These are phyloP conservation scores for Subacronicta megacephala DNA, from an alignment of 2,888 invertebrate genomes.

Conservation along the genomic window DNA sequence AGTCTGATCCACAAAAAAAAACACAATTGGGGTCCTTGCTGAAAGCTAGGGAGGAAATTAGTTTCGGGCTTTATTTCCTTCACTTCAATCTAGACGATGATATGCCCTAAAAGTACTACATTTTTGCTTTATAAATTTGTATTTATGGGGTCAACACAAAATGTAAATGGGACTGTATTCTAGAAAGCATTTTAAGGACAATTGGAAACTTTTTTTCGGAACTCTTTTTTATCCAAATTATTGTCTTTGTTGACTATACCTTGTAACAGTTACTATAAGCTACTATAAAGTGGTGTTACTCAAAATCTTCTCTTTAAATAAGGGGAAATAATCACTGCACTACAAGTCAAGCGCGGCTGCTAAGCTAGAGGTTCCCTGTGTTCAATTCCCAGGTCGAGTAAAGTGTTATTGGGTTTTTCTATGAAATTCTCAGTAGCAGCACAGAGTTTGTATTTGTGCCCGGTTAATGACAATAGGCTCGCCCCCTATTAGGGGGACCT, in stretches of 20 bases:
- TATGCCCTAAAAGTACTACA: not conserved
- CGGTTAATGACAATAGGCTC: too few species aligned
- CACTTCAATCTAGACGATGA: slow-evolving; percentile 9
- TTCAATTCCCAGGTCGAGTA: too few species aligned
- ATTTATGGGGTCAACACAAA: slow-evolving; percentile 1
- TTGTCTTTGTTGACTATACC: not conserved
- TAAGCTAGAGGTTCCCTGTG: too few species aligned
- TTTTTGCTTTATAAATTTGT: not conserved
- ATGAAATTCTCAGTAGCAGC: too few species aligned
- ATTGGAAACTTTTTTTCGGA: not conserved
- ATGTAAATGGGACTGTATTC: not conserved
- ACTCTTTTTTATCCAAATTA: not conserved
- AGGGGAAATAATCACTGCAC: too few species aligned
- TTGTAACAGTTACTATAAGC: too few species aligned
- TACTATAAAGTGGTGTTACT: too few species aligned
- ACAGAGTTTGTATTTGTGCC: too few species aligned
- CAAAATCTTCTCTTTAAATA: too few species aligned
- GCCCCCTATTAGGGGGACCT: too few species aligned
- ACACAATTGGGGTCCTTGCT: not conserved
- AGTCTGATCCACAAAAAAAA: not conserved
- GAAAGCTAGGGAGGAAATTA: slow-evolving; percentile 24
- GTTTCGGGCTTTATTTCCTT: slow-evolving; percentile 27
- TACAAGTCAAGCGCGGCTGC: too few species aligned
- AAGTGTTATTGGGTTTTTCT: too few species aligned
- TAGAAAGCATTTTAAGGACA: not conserved